Base-by-base conservation (phyloP, 2,888 invertebrate genomes). In the Eupeodes latifasciatus region DNA sequence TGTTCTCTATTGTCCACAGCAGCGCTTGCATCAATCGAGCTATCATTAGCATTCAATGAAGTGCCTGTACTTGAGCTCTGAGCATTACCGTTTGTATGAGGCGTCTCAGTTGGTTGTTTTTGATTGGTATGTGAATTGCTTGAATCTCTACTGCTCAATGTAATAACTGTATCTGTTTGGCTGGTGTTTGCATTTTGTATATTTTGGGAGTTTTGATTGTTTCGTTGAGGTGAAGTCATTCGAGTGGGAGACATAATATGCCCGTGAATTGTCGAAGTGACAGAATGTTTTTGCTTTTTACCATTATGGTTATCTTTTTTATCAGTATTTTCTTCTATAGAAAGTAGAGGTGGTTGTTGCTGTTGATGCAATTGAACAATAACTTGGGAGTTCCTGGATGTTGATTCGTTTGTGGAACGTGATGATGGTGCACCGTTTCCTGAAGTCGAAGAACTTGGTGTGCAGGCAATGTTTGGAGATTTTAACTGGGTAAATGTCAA, bases 131-230 rank as follows among this genome's bases (percentile, higher is more conserved):
- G 72, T n/a, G 72, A 61, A 66, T 80, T 72, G 36, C 34, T 66
- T 59, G 57, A n/a, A 40, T 84, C 87, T 80, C 77, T 44, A 64
- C 76, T 72, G 51, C 55, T 81, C 14, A 78, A n/a, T 27, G 71
- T 40, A 16, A 80, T 49, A 16, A 55, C 53, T 11, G 62, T 61
- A 55, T 81, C 78, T 19, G 83, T 74, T 82, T 82, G 72, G 49
- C 71, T 83, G 9, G 69, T 10, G 40, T 77, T 84, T 11, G 89
- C 90, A 79, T 91, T 91, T 71, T 82, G 89, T 49, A 80, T 11
- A 85, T 81, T 69, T 84, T 89, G 78, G 85, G 82, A 85, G 71
- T 84, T 85, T 72, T 85, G 89, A 57, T 66, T 79, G 16, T 47
- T 75, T 61, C 85, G 75, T 51, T 85, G 81, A 10, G 85, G 74